Evolutionary conservation across 2,888 invertebrate genomes (phyloP), one percentile per base, ranked within the genome.

Genomic region (Trilocha varians): DNA sequence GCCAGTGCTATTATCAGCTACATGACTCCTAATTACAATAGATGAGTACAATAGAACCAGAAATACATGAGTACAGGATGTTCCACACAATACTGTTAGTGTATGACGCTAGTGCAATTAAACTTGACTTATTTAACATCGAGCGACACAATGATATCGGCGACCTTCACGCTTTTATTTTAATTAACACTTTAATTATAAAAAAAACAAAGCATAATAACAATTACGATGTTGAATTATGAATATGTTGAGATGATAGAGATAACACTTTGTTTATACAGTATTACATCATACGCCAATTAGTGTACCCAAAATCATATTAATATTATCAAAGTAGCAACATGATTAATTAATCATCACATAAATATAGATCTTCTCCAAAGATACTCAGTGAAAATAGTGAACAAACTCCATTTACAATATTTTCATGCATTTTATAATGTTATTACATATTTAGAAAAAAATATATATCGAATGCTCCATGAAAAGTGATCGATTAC

Each of bases 151-250:
- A 40, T 25, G 33, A 43, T 40, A 34, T 17, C 40, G 13, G 45
- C 49, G 45, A 47, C 53, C 53, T 56, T 56, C 50, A 36, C 18
- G 43, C 32, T 39, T 41, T 45, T 40, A 36, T 43, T 37, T 40
- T 32, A 38, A 40, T 40, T 40, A 37, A 33, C 34, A 15, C 16
- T n/a, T 36, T 37, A 40, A 43, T 43, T 40, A 37, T 13, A 33
- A n/a, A 16, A 25, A 34, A n/a, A 34, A 34, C 13, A 13, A 36
- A 13, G 16, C 14, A 36, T 3, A 13, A 34, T 34, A 13, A 1
- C 15, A 34, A 34, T 34, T 34, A 34, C 15, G 34, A 34, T 9
- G 13, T 13, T 34, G n/a, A 15, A 34, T 32, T 3, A 11, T 2
- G 32, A 11, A 5, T 32, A 32, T 32, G 32, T 32, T n/a, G 11